Conservation (phyloP, 2,797 vertebrate genomes). For the Bryconaethiops microstoma region DNA sequence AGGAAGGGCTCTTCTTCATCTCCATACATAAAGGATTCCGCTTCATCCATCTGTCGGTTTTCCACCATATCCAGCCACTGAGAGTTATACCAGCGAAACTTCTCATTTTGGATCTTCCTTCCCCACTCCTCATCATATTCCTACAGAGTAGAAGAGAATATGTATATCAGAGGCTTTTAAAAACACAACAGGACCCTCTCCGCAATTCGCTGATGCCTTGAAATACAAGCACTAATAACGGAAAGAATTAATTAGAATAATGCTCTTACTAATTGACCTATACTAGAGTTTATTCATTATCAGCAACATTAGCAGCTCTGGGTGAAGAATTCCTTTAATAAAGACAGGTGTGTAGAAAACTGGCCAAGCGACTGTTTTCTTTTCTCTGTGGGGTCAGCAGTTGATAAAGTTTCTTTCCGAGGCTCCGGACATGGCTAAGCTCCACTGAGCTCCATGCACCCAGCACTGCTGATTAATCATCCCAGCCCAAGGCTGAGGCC, state of each 20-base stretch:
- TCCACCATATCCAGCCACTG: slow-evolving; percentile 97
- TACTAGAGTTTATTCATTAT: neutral
- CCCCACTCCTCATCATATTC: slow-evolving; percentile 91
- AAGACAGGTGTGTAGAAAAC: slow-evolving; percentile 32
- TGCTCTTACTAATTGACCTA: neutral
- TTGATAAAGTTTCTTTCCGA: slow-evolving; percentile 67
- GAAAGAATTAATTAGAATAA: neutral
- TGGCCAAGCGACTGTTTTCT: slow-evolving; percentile 63
- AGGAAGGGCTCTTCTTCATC: slow-evolving; percentile 86
- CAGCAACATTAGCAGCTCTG: slow-evolving; percentile 1
- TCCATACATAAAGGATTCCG: slow-evolving; percentile 81
- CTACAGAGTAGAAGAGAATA: slow-evolving; percentile 63
- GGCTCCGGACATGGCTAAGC: slow-evolving; percentile 39
- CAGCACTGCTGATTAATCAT: slow-evolving; percentile 67
- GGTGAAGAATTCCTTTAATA: slow-evolving; percentile 6
- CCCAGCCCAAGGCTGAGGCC: slow-evolving; percentile 57
- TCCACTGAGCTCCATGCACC: slow-evolving; percentile 23
- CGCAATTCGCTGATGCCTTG: neutral
- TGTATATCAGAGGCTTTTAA: neutral
- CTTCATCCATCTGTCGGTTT: slow-evolving; percentile 86
- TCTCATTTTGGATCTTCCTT: slow-evolving; percentile 89
- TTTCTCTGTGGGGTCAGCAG: slow-evolving; percentile 52
- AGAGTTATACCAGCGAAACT: slow-evolving; percentile 92
- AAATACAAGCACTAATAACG: neutral
- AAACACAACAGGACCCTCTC: neutral